Percentiles rank a stretch among this genome's conserved stretches.
These are phyloP conservation scores for Tyria jacobaeae DNA, from an alignment of 2,888 invertebrate species.

Conservation along the genomic window DNA sequence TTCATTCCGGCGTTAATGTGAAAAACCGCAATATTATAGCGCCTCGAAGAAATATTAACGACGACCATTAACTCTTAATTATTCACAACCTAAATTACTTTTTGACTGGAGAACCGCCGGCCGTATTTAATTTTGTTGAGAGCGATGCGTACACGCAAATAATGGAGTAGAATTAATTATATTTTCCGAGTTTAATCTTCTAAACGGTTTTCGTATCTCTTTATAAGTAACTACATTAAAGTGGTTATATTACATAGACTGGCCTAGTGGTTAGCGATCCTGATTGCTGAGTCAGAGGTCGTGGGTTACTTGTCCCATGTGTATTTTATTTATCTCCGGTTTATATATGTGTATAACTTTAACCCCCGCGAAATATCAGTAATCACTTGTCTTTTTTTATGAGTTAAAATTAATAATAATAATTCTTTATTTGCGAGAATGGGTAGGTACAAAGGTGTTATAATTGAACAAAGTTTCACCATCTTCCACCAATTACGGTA, in stretches of 20 bases:
- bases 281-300: too few species aligned
- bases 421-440: too few species aligned
- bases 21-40: conserved; percentile 31
- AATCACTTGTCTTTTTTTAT: too few species aligned
- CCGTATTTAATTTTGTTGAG: conserved; percentile 47
- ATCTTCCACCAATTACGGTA: too few species aligned
- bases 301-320: too few species aligned
- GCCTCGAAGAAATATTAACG: conserved; percentile 30
- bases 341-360: too few species aligned
- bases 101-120: conserved; percentile 38
- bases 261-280: too few species aligned
- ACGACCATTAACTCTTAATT: conserved; percentile 47
- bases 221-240: neutral
- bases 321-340: too few species aligned
- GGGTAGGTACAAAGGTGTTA: too few species aligned
- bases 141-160: conserved; percentile 33
- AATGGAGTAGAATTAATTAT: conserved; percentile 38
- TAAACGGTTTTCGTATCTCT: neutral
- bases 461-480: too few species aligned
- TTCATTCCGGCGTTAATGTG: conserved; percentile 23
- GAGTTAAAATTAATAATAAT: too few species aligned
- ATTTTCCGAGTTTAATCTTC: conserved; percentile 21
- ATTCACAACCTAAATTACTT: conserved; percentile 49
- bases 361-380: too few species aligned
- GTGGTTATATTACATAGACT: neutral